Evolutionary conservation across 1,140 invertebrate species (phyloP).

Genomic region (Acromyrmex echinatior): DNA sequence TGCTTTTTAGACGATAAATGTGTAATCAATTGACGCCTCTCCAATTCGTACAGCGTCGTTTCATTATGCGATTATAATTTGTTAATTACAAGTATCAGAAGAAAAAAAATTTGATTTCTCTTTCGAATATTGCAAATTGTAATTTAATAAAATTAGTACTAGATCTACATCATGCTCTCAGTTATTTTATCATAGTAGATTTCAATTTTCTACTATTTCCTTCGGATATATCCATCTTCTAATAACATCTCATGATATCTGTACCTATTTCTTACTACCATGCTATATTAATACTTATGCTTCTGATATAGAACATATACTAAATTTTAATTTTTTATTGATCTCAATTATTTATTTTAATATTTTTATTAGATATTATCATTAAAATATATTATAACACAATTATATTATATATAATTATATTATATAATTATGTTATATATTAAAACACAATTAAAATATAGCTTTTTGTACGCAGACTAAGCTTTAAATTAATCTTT

Average conservation of each 20-base stretch:
- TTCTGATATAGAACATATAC: neutral
- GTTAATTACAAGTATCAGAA: neutral
- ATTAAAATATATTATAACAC: neutral
- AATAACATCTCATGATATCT: neutral
- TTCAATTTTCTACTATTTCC: neutral
- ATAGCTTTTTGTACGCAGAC: neutral
- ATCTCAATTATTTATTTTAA: neutral
- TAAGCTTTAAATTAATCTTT: neutral
- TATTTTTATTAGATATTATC: neutral
- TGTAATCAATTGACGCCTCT: neutral
- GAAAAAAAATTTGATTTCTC: neutral
- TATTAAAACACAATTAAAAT: too few relatives aligned
- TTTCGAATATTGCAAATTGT: neutral
- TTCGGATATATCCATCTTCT: neutral
- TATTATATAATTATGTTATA: too few relatives aligned
- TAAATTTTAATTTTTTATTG: neutral
- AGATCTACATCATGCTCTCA: neutral
- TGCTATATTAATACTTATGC: neutral
- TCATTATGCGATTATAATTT: neutral
- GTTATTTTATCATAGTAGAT: neutral
- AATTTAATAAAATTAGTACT: neutral
- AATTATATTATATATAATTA: too few relatives aligned
- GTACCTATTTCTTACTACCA: neutral
- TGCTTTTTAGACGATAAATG: slow-evolving; percentile 28
- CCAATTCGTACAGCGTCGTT: neutral